phyloP scores from a whole-genome alignment of 1,140 invertebrate species.

The Drosophila ficusphila region DNA sequence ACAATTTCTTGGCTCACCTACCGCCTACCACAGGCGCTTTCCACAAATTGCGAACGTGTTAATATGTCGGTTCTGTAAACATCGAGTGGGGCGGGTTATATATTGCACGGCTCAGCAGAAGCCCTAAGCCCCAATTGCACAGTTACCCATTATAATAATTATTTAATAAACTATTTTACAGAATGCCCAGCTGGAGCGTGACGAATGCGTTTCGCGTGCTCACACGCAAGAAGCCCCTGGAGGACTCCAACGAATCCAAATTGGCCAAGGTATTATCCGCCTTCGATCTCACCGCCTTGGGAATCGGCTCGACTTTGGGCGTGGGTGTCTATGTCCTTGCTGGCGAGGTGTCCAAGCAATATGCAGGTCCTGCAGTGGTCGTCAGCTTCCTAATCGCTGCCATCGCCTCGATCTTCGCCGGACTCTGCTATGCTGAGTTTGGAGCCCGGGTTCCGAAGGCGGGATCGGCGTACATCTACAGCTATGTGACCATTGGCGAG shows the following conservation, averaged over 20 bases:
- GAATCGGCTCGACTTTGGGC: slow-evolving; percentile 94
- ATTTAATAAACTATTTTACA: slow-evolving; percentile 44
- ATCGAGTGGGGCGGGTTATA: slow-evolving; percentile 40
- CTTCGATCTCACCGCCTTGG: slow-evolving; percentile 91
- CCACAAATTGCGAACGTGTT: slow-evolving; percentile 61
- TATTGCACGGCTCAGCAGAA: slow-evolving; percentile 54
- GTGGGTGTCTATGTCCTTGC: slow-evolving; percentile 97
- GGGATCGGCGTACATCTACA: slow-evolving; percentile 94
- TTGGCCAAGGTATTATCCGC: slow-evolving; percentile 91
- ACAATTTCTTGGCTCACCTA: slow-evolving; percentile 31
- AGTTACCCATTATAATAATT: slow-evolving; percentile 7
- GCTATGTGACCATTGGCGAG: slow-evolving; percentile 94
- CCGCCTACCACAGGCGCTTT: slow-evolving; percentile 15
- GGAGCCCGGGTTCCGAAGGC: slow-evolving; percentile 93
- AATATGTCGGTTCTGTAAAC: slow-evolving; percentile 71
- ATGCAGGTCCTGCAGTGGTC: slow-evolving; percentile 93
- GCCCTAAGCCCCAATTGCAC: slow-evolving; percentile 16
- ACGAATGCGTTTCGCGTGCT: slow-evolving; percentile 67
- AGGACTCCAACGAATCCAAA: slow-evolving; percentile 85
- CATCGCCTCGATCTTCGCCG: slow-evolving; percentile 94
- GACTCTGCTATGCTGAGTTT: slow-evolving; percentile 95
- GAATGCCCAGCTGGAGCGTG: slow-evolving; percentile 73
- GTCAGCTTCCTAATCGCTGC: slow-evolving; percentile 95
- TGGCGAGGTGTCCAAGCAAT: slow-evolving; percentile 92
- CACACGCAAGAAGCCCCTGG: slow-evolving; percentile 76